phyloP scores from a whole-genome alignment of 2,888 invertebrate genomes.

The Cheilosia scutellata region DNA sequence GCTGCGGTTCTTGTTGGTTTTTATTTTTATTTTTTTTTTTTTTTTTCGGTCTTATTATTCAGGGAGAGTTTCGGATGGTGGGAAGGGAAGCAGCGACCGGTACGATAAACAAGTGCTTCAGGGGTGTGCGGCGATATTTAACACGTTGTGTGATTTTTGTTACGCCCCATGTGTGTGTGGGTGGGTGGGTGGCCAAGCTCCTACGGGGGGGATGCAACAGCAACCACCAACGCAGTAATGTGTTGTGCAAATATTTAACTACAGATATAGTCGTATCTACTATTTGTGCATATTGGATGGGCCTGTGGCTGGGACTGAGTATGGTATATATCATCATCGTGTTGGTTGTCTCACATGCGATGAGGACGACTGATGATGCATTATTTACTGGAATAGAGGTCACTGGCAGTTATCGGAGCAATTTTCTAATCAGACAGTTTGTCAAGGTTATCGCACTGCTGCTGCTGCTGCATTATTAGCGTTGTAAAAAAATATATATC shows the following conservation, averaged over 20 bases:
- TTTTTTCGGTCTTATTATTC: neutral
- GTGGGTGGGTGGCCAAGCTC: neutral
- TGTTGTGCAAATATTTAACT: constrained; percentile 33
- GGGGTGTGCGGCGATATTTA: constrained; percentile 47
- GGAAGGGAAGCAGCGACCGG: constrained; percentile 21
- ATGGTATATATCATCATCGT: constrained; percentile 67
- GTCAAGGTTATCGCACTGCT: constrained; percentile 80
- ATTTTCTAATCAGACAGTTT: constrained; percentile 82
- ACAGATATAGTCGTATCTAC: constrained; percentile 21
- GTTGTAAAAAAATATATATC: constrained; percentile 1
- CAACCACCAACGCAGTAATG: constrained; percentile 1
- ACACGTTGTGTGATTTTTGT: constrained; percentile 26
- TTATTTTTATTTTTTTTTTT: too few relatives aligned
- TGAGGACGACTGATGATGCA: constrained; percentile 79
- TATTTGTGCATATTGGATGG: constrained; percentile 35
- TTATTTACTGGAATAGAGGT: constrained; percentile 78
- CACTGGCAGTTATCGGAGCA: constrained; percentile 82
- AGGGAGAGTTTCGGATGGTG: neutral
- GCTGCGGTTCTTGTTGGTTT: constrained; percentile 13
- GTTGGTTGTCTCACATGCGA: constrained; percentile 21
- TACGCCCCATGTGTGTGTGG: neutral
- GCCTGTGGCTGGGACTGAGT: constrained; percentile 4
- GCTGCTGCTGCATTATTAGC: constrained; percentile 37
- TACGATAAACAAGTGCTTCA: constrained; percentile 43
- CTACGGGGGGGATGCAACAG: constrained; percentile 24